These are phyloP conservation scores for Clarias batrachus DNA, from an alignment of 2,113 vertebrate species.

Conservation along the genomic window DNA sequence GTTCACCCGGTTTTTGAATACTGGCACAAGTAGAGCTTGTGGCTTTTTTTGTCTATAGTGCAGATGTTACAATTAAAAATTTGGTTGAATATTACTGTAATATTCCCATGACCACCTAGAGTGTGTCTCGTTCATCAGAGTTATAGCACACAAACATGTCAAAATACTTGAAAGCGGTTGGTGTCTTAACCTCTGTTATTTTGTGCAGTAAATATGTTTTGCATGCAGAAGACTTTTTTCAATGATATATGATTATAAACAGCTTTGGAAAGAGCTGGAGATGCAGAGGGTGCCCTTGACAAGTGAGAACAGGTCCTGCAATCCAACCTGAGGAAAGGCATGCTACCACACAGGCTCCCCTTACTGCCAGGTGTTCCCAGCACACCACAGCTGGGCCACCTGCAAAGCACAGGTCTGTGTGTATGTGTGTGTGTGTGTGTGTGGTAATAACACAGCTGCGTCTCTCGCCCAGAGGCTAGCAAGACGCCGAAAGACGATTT, in stretches of 20 bases:
- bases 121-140: neutral
- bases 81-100: neutral
- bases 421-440: slow-evolving; percentile 51
- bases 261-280: slow-evolving; percentile 17
- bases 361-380: slow-evolving; percentile 72
- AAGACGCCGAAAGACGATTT: slow-evolving; percentile 38
- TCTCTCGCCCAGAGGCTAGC: slow-evolving; percentile 59
- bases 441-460: slow-evolving; percentile 76
- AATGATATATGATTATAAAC: no score
- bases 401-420: slow-evolving; percentile 77
- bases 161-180: neutral
- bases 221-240: neutral
- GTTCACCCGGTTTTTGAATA: neutral
- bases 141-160: no score
- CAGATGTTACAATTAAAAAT: neutral
- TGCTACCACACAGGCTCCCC: slow-evolving; percentile 44
- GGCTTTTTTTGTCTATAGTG: neutral
- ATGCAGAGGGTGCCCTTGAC: slow-evolving; percentile 33
- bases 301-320: slow-evolving; percentile 46
- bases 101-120: neutral
- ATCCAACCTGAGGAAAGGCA: slow-evolving; percentile 40
- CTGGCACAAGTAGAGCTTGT: neutral
- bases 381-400: slow-evolving; percentile 74
- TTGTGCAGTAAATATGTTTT: slow-evolving; percentile 3
- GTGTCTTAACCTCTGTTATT: neutral